Evolutionary conservation across 2,888 invertebrate genomes (phyloP), one percentile per base, ranked within the genome.

Genomic region (Entomobrya proxima): DNA sequence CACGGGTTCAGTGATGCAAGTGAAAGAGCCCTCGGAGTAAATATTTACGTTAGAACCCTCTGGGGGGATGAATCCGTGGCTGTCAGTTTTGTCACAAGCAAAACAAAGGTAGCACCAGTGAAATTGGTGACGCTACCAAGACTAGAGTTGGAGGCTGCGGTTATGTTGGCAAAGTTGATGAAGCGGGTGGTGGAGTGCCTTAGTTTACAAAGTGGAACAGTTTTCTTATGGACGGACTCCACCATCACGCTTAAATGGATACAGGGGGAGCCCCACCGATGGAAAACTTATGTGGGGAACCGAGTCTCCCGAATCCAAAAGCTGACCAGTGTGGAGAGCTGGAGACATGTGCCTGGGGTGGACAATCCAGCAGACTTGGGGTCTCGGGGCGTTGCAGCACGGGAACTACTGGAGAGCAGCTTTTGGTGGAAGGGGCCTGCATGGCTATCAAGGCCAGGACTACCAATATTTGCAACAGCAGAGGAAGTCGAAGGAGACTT

Each of bases 311-410:
- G 86, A 75, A 90, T 90, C 7, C 84, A 88, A 64, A 24, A 85
- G 24, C 58, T 83, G 0, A 79, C 88, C 11, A 30, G 80, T 2
- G 52, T 67, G 24, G 52, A 81, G 1, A 58, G 86, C 13, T 89
- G 90, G 90, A 35, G 77, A 35, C 89, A 91, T 81, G 89, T 91
- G 0, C 55, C 82, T 3, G 85, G 90, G 0, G 77, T 81, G 1
- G 77, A 88, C 11, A 91, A 91, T 78, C 91, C 91, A 1, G 91
- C 91, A 0, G 91, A 91, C 52, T 61, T 89, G n/a, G 89, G 89
- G 1, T 89, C 91, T 1, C 35, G 88, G 32, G 32, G 64, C 79
- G 84, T 18, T 7, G n/a, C 40, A 40, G n/a, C 35, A 15, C 35
- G 2, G 18, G n/a, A 52, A 2, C 15, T 27, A 18, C 27, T 32